Evolutionary conservation across 2,888 invertebrate species (phyloP), one percentile per base, ranked within the genome.

Genomic region (Vesta saturnalis): DNA sequence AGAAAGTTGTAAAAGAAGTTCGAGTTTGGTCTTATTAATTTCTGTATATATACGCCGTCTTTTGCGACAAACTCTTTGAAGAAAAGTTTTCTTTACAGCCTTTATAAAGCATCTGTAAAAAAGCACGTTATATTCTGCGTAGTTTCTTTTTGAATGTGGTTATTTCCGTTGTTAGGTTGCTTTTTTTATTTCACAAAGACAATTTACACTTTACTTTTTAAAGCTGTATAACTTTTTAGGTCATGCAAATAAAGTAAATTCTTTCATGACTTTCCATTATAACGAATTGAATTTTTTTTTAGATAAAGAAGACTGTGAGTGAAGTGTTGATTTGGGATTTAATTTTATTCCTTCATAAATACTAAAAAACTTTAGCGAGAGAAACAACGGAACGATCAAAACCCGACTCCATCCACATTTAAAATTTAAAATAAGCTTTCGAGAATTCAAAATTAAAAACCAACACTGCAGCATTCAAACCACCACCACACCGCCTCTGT

Each of bases 71-170:
- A 39, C n/a, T 2, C 39, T n/a, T 39, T 39, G 39, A 8, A n/a
- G n/a, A 39, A 39, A 39, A 39, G n/a, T 1, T n/a, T 39, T n/a
- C 1, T 39, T 39, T 1, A n/a, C n/a, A 39, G 39, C 8, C n/a
- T 39, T 39, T 39, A 39, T 8, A 39, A 39, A 39, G 39, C n/a
- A n/a, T n/a, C n/a, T n/a, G n/a, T n/a, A n/a, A n/a, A n/a, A n/a
- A n/a, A 39, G 39, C 39, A n/a, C 39, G 39, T 39, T 39, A 12
- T 39, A 6, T 39, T 39, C 39, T 39, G 39, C 8, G 39, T 39
- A 39, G 39, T 39, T 39, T 39, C 39, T 39, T n/a, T 39, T 39
- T 39, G 39, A 39, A 39, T 39, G 39, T n/a, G 39, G 39, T 39
- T 39, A 39, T 39, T 39, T n/a, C 39, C 39, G n/a, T 39, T 39